These are phyloP conservation scores for Panagrolaimus sp. DNA, from an alignment of 1,140 invertebrate species.

Conservation along the genomic window DNA sequence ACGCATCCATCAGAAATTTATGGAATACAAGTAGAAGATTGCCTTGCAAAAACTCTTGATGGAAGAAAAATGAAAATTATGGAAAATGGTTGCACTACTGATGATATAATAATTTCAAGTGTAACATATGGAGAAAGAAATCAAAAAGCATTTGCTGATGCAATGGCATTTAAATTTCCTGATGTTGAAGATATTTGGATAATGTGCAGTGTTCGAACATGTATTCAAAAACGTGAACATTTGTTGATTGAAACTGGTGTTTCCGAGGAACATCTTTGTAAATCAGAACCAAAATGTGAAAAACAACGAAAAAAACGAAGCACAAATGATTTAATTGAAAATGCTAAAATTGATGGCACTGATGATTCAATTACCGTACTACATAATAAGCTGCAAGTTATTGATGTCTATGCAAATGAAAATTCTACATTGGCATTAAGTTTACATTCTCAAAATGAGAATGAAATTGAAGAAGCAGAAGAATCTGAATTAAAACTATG, in stretches of 20 bases:
- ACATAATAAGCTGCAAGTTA: not conserved
- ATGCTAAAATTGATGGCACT: not conserved
- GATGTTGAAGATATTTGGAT: constrained; percentile 27
- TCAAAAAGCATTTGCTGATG: constrained; percentile 23
- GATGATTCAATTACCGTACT: not conserved
- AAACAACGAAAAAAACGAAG: not conserved
- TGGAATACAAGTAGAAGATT: constrained; percentile 23
- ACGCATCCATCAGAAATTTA: constrained; percentile 22
- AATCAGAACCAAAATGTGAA: not conserved
- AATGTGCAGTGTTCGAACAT: constrained; percentile 17
- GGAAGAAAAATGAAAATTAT: constrained; percentile 28
- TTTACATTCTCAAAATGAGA: not conserved
- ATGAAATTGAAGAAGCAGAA: not conserved
- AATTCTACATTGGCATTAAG: not conserved
- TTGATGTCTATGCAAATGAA: not conserved
- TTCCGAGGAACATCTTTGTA: constrained; percentile 1
- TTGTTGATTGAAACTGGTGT: not conserved
- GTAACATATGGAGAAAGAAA: constrained; percentile 25
- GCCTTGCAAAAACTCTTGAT: constrained; percentile 23
- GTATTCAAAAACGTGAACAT: constrained; percentile 4
- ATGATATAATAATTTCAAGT: constrained; percentile 20
- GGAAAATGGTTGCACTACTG: constrained; percentile 20
- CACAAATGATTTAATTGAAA: not conserved
- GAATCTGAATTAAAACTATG: not conserved
- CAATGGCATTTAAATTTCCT: constrained; percentile 28